These are phyloP conservation scores for Trigoniulus corallinus DNA, from an alignment of 1,140 invertebrate genomes.

Conservation along the genomic window DNA sequence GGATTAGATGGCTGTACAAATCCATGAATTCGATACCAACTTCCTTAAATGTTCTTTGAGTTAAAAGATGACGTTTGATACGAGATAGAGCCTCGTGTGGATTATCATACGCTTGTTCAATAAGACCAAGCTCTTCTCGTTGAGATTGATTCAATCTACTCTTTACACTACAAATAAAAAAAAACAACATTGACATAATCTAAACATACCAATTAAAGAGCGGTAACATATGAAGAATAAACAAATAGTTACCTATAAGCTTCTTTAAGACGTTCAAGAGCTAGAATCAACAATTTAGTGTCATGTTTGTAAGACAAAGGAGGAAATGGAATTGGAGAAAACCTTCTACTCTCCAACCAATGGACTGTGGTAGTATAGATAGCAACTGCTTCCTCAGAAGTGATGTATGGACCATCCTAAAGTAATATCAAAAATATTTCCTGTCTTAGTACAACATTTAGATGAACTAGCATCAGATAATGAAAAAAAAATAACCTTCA, in stretches of 20 bases:
- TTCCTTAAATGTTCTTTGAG: conserved; percentile 96
- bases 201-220: not conserved
- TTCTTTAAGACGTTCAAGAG: conserved; percentile 92
- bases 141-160: conserved; percentile 97
- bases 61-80: conserved; percentile 97
- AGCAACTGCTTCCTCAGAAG: conserved; percentile 96
- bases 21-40: conserved; percentile 99
- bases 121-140: conserved; percentile 92
- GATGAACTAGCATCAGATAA: too few species aligned
- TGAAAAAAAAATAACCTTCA: conserved; percentile 42
- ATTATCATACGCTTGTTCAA: conserved; percentile 99
- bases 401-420: conserved; percentile 94
- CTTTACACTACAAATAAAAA: conserved; percentile 60
- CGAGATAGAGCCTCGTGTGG: conserved; percentile 96
- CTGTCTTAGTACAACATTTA: not conserved
- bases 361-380: conserved; percentile 99
- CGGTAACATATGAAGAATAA: too few species aligned
- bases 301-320: conserved; percentile 99
- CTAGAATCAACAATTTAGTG: conserved; percentile 93
- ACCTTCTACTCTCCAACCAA: conserved; percentile 94
- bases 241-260: conserved; percentile 60
- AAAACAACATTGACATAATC: not conserved
- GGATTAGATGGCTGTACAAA: conserved; percentile 94
- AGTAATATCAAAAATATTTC: conserved; percentile 4
- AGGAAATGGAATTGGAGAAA: conserved; percentile 97